Evolutionary conservation across 2,888 invertebrate species (phyloP).

Genomic region (Callosobruchus maculatus): DNA sequence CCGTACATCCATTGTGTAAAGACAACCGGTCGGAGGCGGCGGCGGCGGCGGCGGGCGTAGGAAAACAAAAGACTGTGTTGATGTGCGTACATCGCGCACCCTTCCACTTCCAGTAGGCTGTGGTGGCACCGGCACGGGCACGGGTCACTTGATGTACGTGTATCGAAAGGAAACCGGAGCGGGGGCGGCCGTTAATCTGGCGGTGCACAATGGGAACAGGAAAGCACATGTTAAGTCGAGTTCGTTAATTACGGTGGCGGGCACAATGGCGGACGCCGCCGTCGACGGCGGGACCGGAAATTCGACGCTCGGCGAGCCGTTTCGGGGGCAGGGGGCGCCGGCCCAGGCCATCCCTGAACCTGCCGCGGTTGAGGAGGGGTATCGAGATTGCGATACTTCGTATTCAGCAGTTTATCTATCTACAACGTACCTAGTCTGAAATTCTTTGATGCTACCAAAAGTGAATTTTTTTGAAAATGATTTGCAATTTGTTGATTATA

Average conservation of each 20-base stretch:
- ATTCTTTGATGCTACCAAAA: too few species aligned
- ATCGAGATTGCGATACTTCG: too few species aligned
- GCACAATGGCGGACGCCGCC: conserved; percentile 26
- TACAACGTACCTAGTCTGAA: too few species aligned
- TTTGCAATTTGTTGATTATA: too few species aligned
- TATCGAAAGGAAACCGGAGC: conserved; percentile 46
- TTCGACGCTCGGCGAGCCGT: not conserved
- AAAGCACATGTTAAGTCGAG: conserved; percentile 56
- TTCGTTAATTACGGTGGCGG: conserved; percentile 52
- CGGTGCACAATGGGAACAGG: conserved; percentile 52
- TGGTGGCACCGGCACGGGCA: conserved; percentile 25
- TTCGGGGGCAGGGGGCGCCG: not conserved
- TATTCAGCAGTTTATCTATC: too few species aligned
- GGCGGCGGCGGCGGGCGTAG: not conserved
- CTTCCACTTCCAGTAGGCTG: not conserved
- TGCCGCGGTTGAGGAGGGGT: too few species aligned
- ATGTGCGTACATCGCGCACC: not conserved
- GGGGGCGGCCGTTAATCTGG: conserved; percentile 47
- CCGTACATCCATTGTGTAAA: too few species aligned
- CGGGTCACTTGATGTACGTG: conserved; percentile 46
- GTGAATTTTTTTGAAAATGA: too few species aligned
- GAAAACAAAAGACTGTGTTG: not conserved
- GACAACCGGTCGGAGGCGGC: not conserved
- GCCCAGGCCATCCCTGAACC: too few species aligned
- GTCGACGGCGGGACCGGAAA: not conserved